These are phyloP conservation scores for Eristalis intricaria DNA, from an alignment of 2,888 invertebrate species.

Conservation along the genomic window DNA sequence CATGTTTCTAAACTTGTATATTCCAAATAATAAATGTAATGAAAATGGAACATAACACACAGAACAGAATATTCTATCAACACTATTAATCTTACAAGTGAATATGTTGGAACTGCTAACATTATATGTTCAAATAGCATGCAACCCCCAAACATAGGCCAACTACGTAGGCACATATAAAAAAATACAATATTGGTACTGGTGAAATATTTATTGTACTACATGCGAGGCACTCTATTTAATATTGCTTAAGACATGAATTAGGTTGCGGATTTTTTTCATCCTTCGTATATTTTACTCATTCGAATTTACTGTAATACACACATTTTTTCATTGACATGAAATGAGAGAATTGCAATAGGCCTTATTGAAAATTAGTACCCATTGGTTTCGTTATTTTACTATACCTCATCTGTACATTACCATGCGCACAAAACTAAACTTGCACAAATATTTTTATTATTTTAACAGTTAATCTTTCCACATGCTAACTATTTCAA, in stretches of 20 bases:
- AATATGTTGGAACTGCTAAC: background rate
- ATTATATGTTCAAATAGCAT: conserved; percentile 14
- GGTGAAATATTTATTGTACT: background rate
- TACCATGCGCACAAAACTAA: background rate
- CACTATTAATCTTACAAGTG: background rate
- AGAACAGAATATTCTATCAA: background rate
- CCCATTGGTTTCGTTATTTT: background rate
- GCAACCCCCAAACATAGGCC: conserved; percentile 1
- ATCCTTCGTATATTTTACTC: background rate
- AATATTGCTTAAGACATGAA: background rate
- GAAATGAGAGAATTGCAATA: too few relatives aligned
- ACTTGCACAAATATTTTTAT: background rate
- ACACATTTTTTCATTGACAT: background rate
- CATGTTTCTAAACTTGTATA: background rate
- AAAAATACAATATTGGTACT: background rate
- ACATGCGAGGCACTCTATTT: background rate
- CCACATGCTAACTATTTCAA: conserved; percentile 24
- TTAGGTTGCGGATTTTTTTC: too few relatives aligned
- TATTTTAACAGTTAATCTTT: conserved; percentile 1
- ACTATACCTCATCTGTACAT: background rate
- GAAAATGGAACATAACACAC: background rate
- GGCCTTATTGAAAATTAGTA: too few relatives aligned
- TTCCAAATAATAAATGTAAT: background rate
- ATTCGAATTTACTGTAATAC: background rate
- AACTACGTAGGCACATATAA: background rate